These are phyloP conservation scores for Atherinomorus stipes DNA, from an alignment of 2,113 vertebrate genomes.

Conservation along the genomic window DNA sequence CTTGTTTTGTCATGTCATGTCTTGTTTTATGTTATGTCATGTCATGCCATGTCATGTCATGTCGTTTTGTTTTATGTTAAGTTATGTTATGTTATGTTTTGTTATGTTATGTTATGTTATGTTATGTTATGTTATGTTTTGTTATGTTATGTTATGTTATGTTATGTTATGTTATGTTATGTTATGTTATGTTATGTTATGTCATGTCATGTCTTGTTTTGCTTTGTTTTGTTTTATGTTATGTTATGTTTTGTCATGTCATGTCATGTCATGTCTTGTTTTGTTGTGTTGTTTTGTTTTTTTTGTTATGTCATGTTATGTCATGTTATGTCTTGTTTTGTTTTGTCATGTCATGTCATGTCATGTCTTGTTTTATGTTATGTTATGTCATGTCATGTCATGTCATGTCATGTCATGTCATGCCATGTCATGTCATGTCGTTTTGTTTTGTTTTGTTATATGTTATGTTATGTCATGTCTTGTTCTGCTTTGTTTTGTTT, in stretches of 20 bases:
- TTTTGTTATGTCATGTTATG: background rate
- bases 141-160: too few relatives aligned
- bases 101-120: too few relatives aligned
- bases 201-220: background rate
- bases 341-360: background rate
- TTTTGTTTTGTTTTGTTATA: background rate
- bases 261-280: background rate
- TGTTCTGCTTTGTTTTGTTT: too few relatives aligned
- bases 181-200: background rate
- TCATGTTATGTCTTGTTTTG: background rate
- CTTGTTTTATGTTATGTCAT: too few relatives aligned
- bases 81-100: too few relatives aligned
- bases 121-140: too few relatives aligned
- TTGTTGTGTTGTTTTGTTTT: too few relatives aligned
- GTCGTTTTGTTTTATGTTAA: too few relatives aligned
- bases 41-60: too few relatives aligned
- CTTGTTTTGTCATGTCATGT: too few relatives aligned
- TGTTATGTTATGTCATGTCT: background rate
- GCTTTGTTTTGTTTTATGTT: too few relatives aligned
- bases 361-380: too few relatives aligned
- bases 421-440: background rate
- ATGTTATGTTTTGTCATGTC: background rate
- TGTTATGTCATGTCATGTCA: background rate
- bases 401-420: background rate
- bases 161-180: background rate